Evolutionary conservation across 2,113 vertebrate genomes (phyloP).

Genomic region (Prunella himalayana): DNA sequence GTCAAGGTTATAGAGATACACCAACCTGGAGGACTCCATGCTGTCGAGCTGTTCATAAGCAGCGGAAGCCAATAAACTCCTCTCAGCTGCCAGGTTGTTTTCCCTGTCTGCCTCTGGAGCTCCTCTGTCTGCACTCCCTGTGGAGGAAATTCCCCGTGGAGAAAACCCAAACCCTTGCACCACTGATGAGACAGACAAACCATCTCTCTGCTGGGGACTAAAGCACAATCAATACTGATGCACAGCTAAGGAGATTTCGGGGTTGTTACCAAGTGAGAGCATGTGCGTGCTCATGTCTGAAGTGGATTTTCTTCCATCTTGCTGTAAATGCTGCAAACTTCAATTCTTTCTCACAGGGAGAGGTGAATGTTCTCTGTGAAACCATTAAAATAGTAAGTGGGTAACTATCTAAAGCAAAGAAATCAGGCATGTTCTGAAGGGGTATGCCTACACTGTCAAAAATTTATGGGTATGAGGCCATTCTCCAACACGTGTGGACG

Average conservation of each 20-base stretch:
- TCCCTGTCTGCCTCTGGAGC: not conserved
- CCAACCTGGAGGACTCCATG: conserved; percentile 84
- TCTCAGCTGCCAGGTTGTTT: not conserved
- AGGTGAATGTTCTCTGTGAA: not conserved
- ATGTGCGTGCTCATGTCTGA: rapidly evolving
- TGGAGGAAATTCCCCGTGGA: not conserved
- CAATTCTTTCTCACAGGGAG: not conserved
- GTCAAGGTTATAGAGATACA: conserved; percentile 77
- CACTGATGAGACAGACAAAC: not conserved
- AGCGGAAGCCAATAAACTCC: conserved; percentile 49
- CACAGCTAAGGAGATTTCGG: not conserved
- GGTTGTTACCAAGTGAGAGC: not conserved
- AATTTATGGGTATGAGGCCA: not conserved
- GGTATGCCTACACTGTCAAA: conserved; percentile 12
- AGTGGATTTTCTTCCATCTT: not conserved
- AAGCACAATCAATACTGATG: not conserved
- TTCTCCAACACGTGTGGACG: not conserved
- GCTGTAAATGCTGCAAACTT: not conserved
- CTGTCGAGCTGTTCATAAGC: conserved; percentile 78
- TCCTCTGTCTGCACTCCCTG: not conserved
- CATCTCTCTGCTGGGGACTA: not conserved
- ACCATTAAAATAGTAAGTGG: not conserved
- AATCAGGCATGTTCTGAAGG: not conserved
- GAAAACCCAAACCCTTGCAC: not conserved
- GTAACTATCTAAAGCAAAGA: not conserved